Conservation (phyloP, 2,797 vertebrate genomes). For the Orientallactaga sibirica region DNA sequence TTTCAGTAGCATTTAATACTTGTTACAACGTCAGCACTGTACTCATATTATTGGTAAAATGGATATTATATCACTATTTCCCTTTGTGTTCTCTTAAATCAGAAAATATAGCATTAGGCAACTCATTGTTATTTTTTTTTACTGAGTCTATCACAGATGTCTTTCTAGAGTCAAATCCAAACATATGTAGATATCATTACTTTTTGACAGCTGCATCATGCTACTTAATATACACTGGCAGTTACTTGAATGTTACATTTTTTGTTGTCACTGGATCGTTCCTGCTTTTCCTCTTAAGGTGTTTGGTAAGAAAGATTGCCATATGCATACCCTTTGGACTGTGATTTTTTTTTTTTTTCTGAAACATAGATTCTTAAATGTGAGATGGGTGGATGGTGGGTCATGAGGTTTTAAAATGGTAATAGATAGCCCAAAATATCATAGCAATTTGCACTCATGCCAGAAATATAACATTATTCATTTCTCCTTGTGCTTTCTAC, state of each 20-base stretch:
- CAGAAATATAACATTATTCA: constrained; percentile 68
- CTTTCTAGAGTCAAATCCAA: constrained; percentile 44
- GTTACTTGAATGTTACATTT: constrained; percentile 22
- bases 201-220: constrained; percentile 29
- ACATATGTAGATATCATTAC: background rate
- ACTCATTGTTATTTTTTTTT: background rate
- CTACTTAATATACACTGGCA: background rate
- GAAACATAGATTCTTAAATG: constrained; percentile 37
- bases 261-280: background rate
- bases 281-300: constrained; percentile 21
- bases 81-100: constrained; percentile 9
- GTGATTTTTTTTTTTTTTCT: constrained; percentile 69
- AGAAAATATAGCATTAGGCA: background rate
- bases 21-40: background rate
- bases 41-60: background rate
- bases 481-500: constrained; percentile 74
- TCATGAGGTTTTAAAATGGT: constrained; percentile 64
- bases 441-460: constrained; percentile 69
- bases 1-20: background rate
- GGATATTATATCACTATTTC: background rate
- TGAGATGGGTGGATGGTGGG: constrained; percentile 17
- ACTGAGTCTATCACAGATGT: background rate
- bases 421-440: constrained; percentile 77
- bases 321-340: background rate
- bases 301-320: background rate